Percentiles rank a stretch among this genome's conserved stretches.
Conservation (phyloP, 2,888 invertebrate genomes). For the Himalopsyche japonica region DNA sequence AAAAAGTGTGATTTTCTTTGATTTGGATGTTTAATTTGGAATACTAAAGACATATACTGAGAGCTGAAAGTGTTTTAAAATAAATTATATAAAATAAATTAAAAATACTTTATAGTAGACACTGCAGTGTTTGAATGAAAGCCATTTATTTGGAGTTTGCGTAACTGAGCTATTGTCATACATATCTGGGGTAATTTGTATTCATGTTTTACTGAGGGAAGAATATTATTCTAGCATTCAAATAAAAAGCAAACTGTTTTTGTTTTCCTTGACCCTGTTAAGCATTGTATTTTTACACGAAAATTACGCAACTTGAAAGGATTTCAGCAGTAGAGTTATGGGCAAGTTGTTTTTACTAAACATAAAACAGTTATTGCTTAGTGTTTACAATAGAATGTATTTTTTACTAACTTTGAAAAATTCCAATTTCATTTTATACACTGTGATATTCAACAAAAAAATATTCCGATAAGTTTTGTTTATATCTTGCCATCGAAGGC, state of each 20-base stretch:
- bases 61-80: no score
- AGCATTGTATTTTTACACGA: background rate
- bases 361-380: background rate
- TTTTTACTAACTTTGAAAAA: background rate
- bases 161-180: background rate
- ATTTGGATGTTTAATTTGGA: no score
- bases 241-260: background rate
- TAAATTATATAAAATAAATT: no score
- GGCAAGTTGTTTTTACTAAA: background rate
- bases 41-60: no score
- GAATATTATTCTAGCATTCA: constrained; percentile 13
- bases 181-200: constrained; percentile 18
- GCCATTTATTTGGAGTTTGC: background rate
- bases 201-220: constrained; percentile 17
- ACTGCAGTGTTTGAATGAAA: background rate
- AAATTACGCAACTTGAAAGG: background rate
- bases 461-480: no score
- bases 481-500: no score
- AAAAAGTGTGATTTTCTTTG: no score
- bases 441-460: no score
- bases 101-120: no score
- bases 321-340: background rate
- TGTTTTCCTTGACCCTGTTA: background rate
- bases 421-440: no score
- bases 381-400: background rate